Percentiles rank a stretch among this genome's conserved stretches.
phyloP scores from a whole-genome alignment of 2,113 vertebrate species.

The Pedionomus torquatus region DNA sequence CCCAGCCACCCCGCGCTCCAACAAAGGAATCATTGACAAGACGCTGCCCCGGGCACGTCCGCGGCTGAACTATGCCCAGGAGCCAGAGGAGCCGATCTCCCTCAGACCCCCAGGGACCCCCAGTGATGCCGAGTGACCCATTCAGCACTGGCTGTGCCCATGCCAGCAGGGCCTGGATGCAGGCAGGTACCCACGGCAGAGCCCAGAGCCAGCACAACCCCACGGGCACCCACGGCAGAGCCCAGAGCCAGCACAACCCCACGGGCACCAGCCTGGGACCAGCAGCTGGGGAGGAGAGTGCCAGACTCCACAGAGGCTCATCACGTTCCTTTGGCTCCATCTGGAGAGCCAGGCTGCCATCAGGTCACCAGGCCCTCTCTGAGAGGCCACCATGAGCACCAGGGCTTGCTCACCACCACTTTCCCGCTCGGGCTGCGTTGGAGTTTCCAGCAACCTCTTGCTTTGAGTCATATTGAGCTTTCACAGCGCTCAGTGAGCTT shows the following conservation, averaged over 20 bases:
- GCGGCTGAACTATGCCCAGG: background rate
- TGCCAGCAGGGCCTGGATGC: rapidly evolving
- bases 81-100: background rate
- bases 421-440: rapidly evolving
- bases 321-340: rapidly evolving
- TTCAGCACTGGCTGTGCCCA: rapidly evolving
- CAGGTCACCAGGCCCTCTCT: rapidly evolving
- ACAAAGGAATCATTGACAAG: constrained; percentile 63
- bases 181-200: rapidly evolving
- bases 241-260: background rate
- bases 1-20: background rate
- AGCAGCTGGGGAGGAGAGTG: rapidly evolving
- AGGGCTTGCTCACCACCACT: background rate
- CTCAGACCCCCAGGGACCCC: rapidly evolving
- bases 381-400: rapidly evolving
- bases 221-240: rapidly evolving
- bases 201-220: background rate
- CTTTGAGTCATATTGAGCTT: background rate
- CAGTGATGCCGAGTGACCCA: rapidly evolving
- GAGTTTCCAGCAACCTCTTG: background rate
- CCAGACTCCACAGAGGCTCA: background rate
- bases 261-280: background rate
- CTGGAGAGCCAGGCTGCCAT: background rate
- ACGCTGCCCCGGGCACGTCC: background rate
- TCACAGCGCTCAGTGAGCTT: background rate